Conservation (phyloP, 2,797 vertebrate genomes). For the Cuniculus paca region DNA sequence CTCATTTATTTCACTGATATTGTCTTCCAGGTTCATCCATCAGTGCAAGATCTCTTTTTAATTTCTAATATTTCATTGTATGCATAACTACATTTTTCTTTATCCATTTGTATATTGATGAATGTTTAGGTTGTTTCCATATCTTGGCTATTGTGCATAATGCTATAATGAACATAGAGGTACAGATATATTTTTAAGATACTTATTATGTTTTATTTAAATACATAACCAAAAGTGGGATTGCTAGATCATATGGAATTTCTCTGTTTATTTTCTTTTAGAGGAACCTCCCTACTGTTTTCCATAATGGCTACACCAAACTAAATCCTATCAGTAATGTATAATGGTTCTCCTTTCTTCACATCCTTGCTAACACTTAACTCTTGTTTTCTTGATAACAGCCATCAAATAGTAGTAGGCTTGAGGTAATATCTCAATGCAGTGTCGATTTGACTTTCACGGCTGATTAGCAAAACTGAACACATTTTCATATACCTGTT, state of each 20-base stretch:
- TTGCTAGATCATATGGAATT: too few species aligned
- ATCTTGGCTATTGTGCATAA: background rate
- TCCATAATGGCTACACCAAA: too few species aligned
- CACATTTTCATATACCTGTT: background rate
- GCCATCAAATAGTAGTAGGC: too few species aligned
- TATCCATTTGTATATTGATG: background rate
- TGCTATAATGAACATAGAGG: background rate
- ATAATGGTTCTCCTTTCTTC: background rate
- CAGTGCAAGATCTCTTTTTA: background rate
- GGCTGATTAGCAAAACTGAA: background rate
- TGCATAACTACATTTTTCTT: background rate
- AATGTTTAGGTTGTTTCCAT: background rate
- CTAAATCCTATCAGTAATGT: background rate
- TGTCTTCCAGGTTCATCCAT: background rate
- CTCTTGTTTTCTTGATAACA: background rate
- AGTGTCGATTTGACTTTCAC: background rate
- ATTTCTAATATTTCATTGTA: background rate
- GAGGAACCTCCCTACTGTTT: background rate
- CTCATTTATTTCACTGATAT: background rate
- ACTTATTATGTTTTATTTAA: background rate
- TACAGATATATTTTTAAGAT: background rate
- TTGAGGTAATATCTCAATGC: background rate
- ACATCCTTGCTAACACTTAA: background rate
- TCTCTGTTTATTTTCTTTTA: background rate
- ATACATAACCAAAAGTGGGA: background rate